These are phyloP conservation scores for Solen grandis DNA, from an alignment of 1,140 invertebrate species.

Conservation along the genomic window DNA sequence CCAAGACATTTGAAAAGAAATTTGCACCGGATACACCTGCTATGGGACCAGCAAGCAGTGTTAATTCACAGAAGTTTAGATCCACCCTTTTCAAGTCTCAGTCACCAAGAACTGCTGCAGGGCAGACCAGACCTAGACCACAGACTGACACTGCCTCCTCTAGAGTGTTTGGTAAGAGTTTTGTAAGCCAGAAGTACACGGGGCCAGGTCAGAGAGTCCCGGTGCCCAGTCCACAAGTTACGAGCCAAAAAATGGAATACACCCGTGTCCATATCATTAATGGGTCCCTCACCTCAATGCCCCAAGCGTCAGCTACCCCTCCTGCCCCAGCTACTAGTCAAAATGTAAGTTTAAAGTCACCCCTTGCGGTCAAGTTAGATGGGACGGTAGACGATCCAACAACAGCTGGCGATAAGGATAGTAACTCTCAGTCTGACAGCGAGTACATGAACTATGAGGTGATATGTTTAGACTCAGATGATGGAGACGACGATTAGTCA, in stretches of 20 bases:
- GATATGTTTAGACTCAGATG: constrained; percentile 50
- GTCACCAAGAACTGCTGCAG: background rate
- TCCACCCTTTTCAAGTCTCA: background rate
- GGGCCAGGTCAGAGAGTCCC: background rate
- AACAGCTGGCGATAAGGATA: background rate
- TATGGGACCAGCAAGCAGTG: background rate
- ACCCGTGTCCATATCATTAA: background rate
- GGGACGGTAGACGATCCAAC: background rate
- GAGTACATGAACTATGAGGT: constrained; percentile 49
- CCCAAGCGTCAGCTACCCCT: too few species aligned
- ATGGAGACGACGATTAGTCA: constrained; percentile 26
- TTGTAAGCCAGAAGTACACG: background rate
- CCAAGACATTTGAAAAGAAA: background rate
- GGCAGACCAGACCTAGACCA: background rate
- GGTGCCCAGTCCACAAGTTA: background rate
- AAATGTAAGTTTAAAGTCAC: too few species aligned
- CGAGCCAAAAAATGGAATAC: background rate
- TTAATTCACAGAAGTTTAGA: background rate
- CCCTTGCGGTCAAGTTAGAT: too few species aligned
- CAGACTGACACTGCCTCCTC: constrained; percentile 19
- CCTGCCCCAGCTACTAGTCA: background rate
- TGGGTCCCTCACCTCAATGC: background rate
- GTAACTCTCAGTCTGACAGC: background rate
- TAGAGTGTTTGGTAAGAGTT: constrained; percentile 4
- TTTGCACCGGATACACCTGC: background rate